Conservation (phyloP, 2,113 vertebrate genomes). For the Corythaeola cristata region DNA sequence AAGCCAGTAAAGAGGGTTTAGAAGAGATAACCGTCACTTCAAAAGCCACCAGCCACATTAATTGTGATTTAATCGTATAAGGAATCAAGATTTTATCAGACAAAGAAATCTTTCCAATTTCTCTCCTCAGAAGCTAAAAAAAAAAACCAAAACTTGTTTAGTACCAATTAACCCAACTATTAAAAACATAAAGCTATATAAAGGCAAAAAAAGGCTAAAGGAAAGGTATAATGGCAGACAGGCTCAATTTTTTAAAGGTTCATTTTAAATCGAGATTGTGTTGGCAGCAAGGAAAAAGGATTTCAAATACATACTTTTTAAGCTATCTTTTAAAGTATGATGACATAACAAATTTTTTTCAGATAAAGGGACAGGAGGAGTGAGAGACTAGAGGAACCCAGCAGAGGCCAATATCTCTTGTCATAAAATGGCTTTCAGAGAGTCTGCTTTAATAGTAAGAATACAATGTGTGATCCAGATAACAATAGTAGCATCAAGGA, state of each 20-base stretch:
- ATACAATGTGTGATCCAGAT: slow-evolving; percentile 16
- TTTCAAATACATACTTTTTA: not conserved
- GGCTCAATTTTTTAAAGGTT: not conserved
- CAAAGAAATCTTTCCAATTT: not conserved
- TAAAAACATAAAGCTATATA: not conserved
- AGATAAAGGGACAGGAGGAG: not conserved
- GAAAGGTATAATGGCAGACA: not conserved
- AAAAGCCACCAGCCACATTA: not conserved
- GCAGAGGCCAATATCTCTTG: not conserved
- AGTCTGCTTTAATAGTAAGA: not conserved
- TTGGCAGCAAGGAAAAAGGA: not conserved
- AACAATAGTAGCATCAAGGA: slow-evolving; percentile 4
- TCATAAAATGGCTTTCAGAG: not conserved
- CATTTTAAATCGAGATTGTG: not conserved
- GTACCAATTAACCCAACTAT: not conserved
- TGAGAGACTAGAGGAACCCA: not conserved
- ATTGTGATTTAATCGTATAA: not conserved
- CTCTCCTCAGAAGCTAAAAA: not conserved
- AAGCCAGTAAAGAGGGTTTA: not conserved
- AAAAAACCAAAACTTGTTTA: not conserved
- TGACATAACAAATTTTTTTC: not conserved
- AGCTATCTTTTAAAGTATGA: not conserved
- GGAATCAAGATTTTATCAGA: not conserved
- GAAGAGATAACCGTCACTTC: not conserved
- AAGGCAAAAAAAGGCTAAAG: not conserved